A percentile compares a stretch with the other conserved stretches of the same genome.
phyloP scores from a whole-genome alignment of 2,888 invertebrate genomes.

The Zygothrica quintamaculata region DNA sequence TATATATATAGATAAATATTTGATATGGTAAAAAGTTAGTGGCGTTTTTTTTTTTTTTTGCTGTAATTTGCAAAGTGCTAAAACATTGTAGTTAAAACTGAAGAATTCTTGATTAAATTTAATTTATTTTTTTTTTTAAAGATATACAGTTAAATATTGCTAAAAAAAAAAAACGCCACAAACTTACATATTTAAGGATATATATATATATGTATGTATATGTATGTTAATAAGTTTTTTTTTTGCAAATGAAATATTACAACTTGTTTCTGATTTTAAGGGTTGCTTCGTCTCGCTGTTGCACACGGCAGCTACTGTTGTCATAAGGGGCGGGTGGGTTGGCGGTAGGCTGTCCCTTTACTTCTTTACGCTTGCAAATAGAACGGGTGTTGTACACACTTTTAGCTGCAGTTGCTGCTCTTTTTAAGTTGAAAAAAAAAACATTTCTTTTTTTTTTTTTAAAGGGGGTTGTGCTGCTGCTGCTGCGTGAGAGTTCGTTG shows the following conservation, averaged over 20 bases:
- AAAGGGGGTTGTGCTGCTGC: constrained; percentile 45
- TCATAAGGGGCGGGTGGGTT: constrained; percentile 1
- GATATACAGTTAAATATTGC: too few relatives aligned
- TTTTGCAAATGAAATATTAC: constrained; percentile 69
- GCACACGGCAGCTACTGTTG: constrained; percentile 19
- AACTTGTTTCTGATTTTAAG: constrained; percentile 61
- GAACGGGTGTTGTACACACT: constrained; percentile 1
- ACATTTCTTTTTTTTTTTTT: constrained; percentile 27
- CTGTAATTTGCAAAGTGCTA: too few relatives aligned
- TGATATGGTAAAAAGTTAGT: not conserved
- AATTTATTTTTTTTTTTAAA: too few relatives aligned
- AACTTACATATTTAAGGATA: too few relatives aligned
- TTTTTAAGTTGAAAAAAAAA: constrained; percentile 63
- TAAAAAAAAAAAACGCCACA: too few relatives aligned
- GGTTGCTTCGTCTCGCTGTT: constrained; percentile 54
- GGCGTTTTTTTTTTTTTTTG: too few relatives aligned
- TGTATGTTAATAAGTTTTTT: constrained; percentile 31
- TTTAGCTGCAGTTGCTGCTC: constrained; percentile 61
- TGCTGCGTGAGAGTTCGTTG: constrained; percentile 28
- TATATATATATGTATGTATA: too few relatives aligned
- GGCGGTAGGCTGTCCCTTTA: not conserved
- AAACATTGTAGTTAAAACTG: too few relatives aligned
- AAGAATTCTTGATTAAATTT: too few relatives aligned
- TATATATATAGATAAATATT: not conserved
- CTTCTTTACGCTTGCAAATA: not conserved